Conservation (phyloP, 1,140 invertebrate genomes). For the Muscidifurax raptorellus region DNA sequence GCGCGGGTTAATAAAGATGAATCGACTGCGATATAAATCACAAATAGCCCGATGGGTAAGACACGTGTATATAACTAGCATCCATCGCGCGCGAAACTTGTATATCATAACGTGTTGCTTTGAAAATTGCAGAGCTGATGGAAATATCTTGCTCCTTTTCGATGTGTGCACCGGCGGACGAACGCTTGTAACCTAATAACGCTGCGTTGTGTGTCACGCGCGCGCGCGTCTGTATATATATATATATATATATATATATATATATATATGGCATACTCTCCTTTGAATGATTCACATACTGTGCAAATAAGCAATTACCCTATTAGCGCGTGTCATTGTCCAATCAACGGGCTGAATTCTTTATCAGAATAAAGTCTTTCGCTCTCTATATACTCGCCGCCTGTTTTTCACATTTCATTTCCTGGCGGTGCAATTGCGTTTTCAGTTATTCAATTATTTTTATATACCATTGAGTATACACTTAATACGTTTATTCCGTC, state of each 20-base stretch:
- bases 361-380: conserved; percentile 24
- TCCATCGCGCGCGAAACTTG: background rate
- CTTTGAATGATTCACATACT: conserved; percentile 33
- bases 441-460: background rate
- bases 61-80: background rate
- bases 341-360: conserved; percentile 32
- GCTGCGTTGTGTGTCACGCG: background rate
- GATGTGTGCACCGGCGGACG: too few relatives aligned
- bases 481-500: background rate
- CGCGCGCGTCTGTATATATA: too few relatives aligned
- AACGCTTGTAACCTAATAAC: conserved; percentile 27
- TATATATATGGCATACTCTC: background rate
- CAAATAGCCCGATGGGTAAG: background rate
- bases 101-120: background rate
- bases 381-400: background rate
- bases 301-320: conserved; percentile 42
- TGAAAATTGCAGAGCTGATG: background rate
- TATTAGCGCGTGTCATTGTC: conserved; percentile 39
- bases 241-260: too few relatives aligned
- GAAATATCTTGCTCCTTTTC: background rate
- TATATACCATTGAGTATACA: background rate
- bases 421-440: conserved; percentile 9
- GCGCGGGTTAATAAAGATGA: conserved; percentile 39
- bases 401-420: conserved; percentile 22
- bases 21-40: conserved; percentile 16